Evolutionary conservation across 2,888 invertebrate genomes (phyloP).

Genomic region (Cepaea hortensis): DNA sequence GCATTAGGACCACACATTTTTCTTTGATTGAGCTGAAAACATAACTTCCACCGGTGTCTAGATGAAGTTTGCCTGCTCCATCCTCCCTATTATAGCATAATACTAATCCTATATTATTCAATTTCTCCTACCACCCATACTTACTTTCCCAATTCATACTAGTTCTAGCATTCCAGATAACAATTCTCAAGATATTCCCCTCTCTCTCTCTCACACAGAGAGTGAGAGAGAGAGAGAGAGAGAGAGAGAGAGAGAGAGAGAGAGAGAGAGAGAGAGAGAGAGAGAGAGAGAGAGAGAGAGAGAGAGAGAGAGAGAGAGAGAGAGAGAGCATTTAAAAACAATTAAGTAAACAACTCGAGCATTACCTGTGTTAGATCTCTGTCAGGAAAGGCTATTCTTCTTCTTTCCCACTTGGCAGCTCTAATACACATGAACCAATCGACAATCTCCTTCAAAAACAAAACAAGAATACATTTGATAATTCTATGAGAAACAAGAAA

Average conservation of each 20-base stretch:
- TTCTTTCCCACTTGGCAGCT: conserved; percentile 88
- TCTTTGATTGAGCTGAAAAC: too few species aligned
- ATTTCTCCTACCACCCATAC: too few species aligned
- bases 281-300: not conserved
- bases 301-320: not conserved
- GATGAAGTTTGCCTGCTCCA: too few species aligned
- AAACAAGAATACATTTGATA: not conserved
- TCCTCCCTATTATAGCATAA: too few species aligned
- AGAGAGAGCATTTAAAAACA: not conserved
- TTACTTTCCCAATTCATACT: too few species aligned
- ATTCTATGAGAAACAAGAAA: too few species aligned
- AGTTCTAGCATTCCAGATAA: too few species aligned
- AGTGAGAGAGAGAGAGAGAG: not conserved
- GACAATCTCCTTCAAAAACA: conserved; percentile 81
- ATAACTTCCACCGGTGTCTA: too few species aligned
- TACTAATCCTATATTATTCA: too few species aligned
- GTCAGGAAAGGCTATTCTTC: conserved; percentile 89
- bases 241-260: not conserved
- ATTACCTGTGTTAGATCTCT: conserved; percentile 69
- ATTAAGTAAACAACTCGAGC: not conserved
- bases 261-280: not conserved
- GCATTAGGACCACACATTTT: too few species aligned
- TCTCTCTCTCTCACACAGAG: too few species aligned
- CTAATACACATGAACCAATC: conserved; percentile 91
- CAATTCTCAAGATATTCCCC: too few species aligned